phyloP scores from a whole-genome alignment of 2,797 vertebrate genomes.

The Paratrypauchen microcephalus region DNA sequence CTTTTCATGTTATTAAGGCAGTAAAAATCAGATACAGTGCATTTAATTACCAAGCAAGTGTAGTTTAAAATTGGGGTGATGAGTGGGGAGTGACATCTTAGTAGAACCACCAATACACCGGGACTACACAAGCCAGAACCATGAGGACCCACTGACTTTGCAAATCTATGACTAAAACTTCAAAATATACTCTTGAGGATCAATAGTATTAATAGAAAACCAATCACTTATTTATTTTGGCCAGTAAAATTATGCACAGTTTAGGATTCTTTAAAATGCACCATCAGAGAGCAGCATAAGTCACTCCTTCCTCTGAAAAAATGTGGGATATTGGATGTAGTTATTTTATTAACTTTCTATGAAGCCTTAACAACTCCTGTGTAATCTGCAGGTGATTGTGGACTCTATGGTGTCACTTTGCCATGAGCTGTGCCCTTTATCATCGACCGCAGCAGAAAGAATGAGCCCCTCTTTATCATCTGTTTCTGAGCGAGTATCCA shows the following conservation, averaged over 20 bases:
- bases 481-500: constrained; percentile 85
- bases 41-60: neutral
- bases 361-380: neutral
- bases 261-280: too few relatives aligned
- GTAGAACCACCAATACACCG: neutral
- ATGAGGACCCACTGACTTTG: neutral
- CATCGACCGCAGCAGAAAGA: constrained; percentile 81
- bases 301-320: neutral
- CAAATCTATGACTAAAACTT: neutral
- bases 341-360: neutral
- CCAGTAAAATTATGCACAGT: too few relatives aligned
- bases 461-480: constrained; percentile 85
- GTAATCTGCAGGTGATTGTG: constrained; percentile 81
- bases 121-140: neutral
- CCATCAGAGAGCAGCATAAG: neutral
- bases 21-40: neutral
- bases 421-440: constrained; percentile 86
- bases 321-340: neutral
- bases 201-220: neutral
- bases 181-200: neutral
- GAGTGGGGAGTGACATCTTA: neutral
- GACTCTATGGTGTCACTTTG: constrained; percentile 91
- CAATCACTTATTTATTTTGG: too few relatives aligned
- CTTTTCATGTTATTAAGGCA: neutral
- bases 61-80: neutral